Conservation (phyloP, 2,113 vertebrate genomes). For the Cinclus cinclus region DNA sequence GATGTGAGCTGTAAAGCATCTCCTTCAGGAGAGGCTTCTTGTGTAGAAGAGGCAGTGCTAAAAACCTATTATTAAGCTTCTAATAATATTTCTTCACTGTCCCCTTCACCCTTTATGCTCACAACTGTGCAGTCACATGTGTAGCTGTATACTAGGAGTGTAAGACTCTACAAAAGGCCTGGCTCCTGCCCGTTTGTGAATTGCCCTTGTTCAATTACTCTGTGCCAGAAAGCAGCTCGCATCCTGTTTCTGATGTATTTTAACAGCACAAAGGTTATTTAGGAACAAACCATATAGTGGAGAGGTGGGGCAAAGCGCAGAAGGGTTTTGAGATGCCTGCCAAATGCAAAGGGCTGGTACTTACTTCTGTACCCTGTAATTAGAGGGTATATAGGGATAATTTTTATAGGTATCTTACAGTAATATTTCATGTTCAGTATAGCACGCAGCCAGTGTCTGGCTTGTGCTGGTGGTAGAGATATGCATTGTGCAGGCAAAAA, state of each 20-base stretch:
- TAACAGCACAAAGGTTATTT: constrained; percentile 49
- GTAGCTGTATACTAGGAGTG: background rate
- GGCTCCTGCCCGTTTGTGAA: background rate
- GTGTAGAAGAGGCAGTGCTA: background rate
- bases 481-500: constrained; percentile 30
- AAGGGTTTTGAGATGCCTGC: background rate
- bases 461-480: background rate
- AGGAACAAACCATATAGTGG: background rate
- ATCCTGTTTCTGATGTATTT: constrained; percentile 52
- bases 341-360: background rate
- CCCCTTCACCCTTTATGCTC: constrained; percentile 25
- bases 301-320: background rate
- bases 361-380: constrained; percentile 3
- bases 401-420: constrained; percentile 38
- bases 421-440: constrained; percentile 36
- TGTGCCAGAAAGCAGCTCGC: constrained; percentile 43
- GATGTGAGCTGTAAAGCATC: background rate
- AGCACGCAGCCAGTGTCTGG: background rate
- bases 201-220: constrained; percentile 54
- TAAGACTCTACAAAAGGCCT: constrained; percentile 40
- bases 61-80: constrained; percentile 7
- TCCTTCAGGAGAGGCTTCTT: background rate
- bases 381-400: constrained; percentile 10
- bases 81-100: constrained; percentile 26
- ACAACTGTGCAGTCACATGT: constrained; percentile 13